phyloP scores from a whole-genome alignment of 1,140 invertebrate genomes.

The Pogonomyrmex californicus region DNA sequence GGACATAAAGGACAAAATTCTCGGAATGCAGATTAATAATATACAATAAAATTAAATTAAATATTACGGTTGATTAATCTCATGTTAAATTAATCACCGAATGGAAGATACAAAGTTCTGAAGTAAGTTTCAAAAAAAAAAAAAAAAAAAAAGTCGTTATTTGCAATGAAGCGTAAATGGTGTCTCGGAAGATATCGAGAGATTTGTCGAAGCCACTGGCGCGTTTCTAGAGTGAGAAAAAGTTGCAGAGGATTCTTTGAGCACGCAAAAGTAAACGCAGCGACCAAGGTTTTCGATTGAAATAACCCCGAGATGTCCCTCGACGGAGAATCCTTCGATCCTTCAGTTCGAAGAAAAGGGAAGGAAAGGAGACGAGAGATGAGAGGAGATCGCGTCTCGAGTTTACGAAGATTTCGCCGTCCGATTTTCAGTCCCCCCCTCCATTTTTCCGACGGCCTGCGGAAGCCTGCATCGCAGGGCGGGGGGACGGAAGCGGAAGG shows the following conservation, averaged over 20 bases:
- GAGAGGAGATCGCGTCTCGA: conserved; percentile 10
- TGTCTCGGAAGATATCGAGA: background rate
- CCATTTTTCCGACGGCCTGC: conserved; percentile 44
- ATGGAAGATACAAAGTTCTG: background rate
- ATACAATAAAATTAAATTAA: background rate
- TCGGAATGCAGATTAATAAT: background rate
- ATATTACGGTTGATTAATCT: background rate
- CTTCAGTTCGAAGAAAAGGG: background rate
- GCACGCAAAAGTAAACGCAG: conserved; percentile 21
- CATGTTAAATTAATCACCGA: background rate
- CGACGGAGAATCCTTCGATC: conserved; percentile 15
- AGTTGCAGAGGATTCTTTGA: background rate
- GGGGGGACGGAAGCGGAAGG: too few relatives aligned
- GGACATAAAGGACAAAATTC: background rate
- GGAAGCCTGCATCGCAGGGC: background rate
- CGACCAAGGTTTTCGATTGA: conserved; percentile 13
- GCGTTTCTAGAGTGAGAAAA: background rate
- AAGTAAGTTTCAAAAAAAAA: too few relatives aligned
- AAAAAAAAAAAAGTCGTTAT: background rate
- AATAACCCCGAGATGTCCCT: conserved; percentile 38
- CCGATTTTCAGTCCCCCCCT: conserved; percentile 44
- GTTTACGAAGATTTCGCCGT: conserved; percentile 49
- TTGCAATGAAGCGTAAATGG: background rate
- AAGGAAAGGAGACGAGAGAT: background rate
- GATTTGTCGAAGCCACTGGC: background rate